phyloP scores from a whole-genome alignment of 2,797 vertebrate species.

The Sebastes melanostomus region DNA sequence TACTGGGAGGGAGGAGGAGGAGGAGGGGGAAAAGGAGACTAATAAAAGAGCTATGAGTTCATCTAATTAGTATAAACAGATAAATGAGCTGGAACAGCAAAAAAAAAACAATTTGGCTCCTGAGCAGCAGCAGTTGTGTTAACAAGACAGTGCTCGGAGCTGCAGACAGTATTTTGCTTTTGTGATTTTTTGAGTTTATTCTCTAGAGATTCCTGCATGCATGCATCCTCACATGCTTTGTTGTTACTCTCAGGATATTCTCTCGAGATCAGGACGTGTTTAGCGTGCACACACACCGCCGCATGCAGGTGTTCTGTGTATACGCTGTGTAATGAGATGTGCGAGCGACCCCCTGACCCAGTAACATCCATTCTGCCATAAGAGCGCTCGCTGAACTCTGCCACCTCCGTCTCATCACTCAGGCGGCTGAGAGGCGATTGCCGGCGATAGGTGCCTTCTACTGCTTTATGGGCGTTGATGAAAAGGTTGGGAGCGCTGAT shows the following conservation, averaged over 20 bases:
- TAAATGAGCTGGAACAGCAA: slow-evolving; percentile 42
- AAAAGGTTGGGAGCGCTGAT: slow-evolving; percentile 78
- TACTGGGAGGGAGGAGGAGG: not conserved
- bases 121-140: slow-evolving; percentile 18
- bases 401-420: slow-evolving; percentile 75
- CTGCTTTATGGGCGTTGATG: slow-evolving; percentile 75
- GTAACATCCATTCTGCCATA: slow-evolving; percentile 70
- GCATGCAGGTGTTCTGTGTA: slow-evolving; percentile 10
- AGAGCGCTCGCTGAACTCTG: slow-evolving; percentile 67
- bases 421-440: slow-evolving; percentile 72
- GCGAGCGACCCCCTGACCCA: slow-evolving; percentile 68
- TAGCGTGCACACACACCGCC: not conserved
- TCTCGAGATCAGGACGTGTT: not conserved
- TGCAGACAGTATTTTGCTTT: not conserved
- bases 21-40: not conserved
- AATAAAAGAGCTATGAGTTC: slow-evolving; percentile 37
- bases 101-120: slow-evolving; percentile 40
- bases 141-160: slow-evolving; percentile 14
- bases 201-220: not conserved
- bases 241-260: not conserved
- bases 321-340: slow-evolving; percentile 66
- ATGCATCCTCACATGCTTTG: not conserved
- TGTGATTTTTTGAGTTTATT: not conserved
- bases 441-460: slow-evolving; percentile 69
- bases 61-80: slow-evolving; percentile 47